Evolutionary conservation across 2,888 invertebrate genomes (phyloP), one percentile per base, ranked within the genome.

Genomic region (Gibbula magus): DNA sequence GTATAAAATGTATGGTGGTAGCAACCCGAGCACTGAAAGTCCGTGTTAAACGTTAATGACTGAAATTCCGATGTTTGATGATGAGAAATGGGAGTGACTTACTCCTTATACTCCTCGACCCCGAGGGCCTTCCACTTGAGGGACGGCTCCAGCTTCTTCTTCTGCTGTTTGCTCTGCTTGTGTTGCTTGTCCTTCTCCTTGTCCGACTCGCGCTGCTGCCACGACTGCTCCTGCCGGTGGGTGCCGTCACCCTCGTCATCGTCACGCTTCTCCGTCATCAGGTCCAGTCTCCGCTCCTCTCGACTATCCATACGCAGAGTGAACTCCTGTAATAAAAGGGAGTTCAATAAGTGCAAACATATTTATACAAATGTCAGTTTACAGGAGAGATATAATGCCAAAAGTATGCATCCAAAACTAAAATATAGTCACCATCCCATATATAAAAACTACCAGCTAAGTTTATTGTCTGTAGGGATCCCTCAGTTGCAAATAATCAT

Each of bases 101-200:
- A 83, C 83, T 86, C 86, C 81, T 85, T 87, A 53, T 88, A 86
- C 78, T 92, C 91, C 22, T 92, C 91, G 83, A 90, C 83, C 32
- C 88, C 89, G 18, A 92, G 86, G 35, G 86, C 86, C 81, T 88
- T 90, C 92, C 92, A 92, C 80, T 91, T 92, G 20, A 92, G 84
- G 2, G 92, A 92, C 7, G 92, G 92, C 80, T 92, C 91, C 79
- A 91, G 82, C 67, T 89, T 90, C 81, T 88, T 89, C 82, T 90
- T 89, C 66, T 85, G 87, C 77, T 88, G 86, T 78, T 87, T 87
- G 76, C 87, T 88, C 18, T 85, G 81, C 76, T 87, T 88, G 29
- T 84, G 80, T 82, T 88, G 86, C 67, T 84, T 86, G 54, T 89
- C 89, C 78, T 86, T 84, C 20, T 89, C 87, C 45, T 86, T 84